These are phyloP conservation scores for Drosophila kohkoa DNA, from an alignment of 1,140 invertebrate genomes.

Conservation along the genomic window DNA sequence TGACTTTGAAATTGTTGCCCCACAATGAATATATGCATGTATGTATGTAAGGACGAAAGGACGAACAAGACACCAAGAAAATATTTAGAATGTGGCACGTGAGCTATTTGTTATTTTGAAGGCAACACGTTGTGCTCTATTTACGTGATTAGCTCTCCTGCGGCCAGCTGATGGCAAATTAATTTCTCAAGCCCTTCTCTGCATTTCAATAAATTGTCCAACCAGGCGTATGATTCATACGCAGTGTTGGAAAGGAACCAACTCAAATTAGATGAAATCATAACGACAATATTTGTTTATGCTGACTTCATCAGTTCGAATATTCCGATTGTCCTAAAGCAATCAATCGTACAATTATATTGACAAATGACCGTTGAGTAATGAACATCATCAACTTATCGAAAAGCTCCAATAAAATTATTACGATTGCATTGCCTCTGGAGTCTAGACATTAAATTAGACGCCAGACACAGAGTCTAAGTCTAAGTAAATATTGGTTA, in stretches of 20 bases:
- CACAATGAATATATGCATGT: background rate
- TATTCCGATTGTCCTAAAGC: background rate
- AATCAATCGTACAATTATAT: constrained; percentile 22
- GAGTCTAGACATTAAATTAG: constrained; percentile 41
- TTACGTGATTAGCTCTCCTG: constrained; percentile 54
- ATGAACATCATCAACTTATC: constrained; percentile 19
- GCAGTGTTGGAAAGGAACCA: constrained; percentile 39
- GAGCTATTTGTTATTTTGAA: constrained; percentile 1
- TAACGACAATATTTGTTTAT: constrained; percentile 22
- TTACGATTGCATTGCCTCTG: constrained; percentile 25
- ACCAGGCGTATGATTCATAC: constrained; percentile 35
- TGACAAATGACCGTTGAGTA: constrained; percentile 17
- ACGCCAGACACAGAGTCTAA: constrained; percentile 12
- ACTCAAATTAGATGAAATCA: constrained; percentile 57
- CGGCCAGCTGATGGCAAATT: constrained; percentile 56
- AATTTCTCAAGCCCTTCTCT: constrained; percentile 50
- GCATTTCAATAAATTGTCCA: constrained; percentile 28
- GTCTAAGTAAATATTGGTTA: constrained; percentile 33
- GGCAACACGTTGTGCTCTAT: constrained; percentile 56
- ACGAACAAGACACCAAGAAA: constrained; percentile 13
- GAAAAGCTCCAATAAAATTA: constrained; percentile 34
- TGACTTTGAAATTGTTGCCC: constrained; percentile 68
- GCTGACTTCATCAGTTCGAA: background rate
- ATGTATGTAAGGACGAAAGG: constrained; percentile 8
- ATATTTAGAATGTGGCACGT: constrained; percentile 46